Conservation (phyloP, 2,888 invertebrate species). For the Aspidiotus rigidus region DNA sequence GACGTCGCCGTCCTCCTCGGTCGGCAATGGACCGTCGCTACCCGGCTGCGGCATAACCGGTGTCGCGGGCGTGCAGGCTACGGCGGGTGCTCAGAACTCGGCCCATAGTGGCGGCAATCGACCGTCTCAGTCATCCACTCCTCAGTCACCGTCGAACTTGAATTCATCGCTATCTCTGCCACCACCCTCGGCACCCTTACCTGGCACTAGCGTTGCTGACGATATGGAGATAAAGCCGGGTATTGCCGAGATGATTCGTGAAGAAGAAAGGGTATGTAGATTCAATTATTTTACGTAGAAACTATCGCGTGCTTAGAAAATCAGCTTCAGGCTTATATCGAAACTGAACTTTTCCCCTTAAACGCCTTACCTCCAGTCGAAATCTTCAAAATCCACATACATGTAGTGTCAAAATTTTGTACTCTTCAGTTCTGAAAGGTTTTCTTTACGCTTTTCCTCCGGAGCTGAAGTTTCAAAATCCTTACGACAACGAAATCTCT, state of each 20-base stretch:
- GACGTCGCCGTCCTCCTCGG: slow-evolving; percentile 37
- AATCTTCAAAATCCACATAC: too few relatives aligned
- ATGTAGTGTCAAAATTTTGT: too few relatives aligned
- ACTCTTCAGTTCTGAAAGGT: too few relatives aligned
- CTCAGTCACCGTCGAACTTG: slow-evolving; percentile 41
- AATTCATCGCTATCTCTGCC: slow-evolving; percentile 43
- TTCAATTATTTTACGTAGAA: too few relatives aligned
- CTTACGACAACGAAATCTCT: too few relatives aligned
- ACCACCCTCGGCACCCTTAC: slow-evolving; percentile 41
- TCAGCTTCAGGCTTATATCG: too few relatives aligned
- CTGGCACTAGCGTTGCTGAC: slow-evolving; percentile 46
- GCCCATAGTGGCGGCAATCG: slow-evolving; percentile 36
- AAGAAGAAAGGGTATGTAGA: slow-evolving; percentile 86
- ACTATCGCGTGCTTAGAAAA: too few relatives aligned
- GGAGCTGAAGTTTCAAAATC: too few relatives aligned
- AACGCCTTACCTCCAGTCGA: too few relatives aligned
- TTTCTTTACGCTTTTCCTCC: too few relatives aligned
- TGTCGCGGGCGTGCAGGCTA: slow-evolving; percentile 38
- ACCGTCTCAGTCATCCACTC: slow-evolving; percentile 43
- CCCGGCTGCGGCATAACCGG: slow-evolving; percentile 40
- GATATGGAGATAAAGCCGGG: slow-evolving; percentile 88
- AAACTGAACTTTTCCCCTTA: too few relatives aligned
- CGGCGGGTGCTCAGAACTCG: slow-evolving; percentile 37
- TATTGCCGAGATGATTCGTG: slow-evolving; percentile 92
- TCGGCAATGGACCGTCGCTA: slow-evolving; percentile 42